Evolutionary conservation across 2,113 vertebrate species (phyloP), one percentile per base, ranked within the genome.

Genomic region (Hippolais icterina): DNA sequence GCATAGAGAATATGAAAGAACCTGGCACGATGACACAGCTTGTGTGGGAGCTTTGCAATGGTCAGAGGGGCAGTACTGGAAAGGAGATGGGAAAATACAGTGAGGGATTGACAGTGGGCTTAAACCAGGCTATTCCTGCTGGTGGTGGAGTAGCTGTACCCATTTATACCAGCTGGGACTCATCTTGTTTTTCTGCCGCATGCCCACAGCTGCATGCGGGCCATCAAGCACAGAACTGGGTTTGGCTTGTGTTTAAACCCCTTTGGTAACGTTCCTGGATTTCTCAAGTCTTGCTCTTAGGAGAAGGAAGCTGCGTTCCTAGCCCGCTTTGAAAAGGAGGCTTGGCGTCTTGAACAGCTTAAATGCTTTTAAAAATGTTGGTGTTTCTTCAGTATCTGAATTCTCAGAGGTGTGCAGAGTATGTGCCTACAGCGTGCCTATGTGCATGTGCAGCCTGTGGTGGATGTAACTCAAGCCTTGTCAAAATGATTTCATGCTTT

Each of bases 151-250:
- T 12, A 77, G 25, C 35, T 83, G 60, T 83, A 15, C 12, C 15
- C 3, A 3, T 78, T 79, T 71, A 4, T 50, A 63, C 8, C 23
- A 53, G 42, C 69, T 81, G 60, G 33, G 64, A 59, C 69, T 83
- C 19, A 2, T n/a, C 54, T 56, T 64, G 31, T 28, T 90, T 83
- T 75, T 79, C 18, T 70, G 33, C 54, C 8, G 5, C 0, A 0
- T 86, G 70, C 59, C 28, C 7, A 5, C 46, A 87, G 87, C 87
- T 84, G 42, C 0, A 1, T 54, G 33, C 0, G 0, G 60, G 31
- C 28, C 76, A 86, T 47, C 0, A 5, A 52, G 39, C 0, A 0
- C 31, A 14, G 64, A 59, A 28, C 39, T 69, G n/a, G 18, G 19
- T 64, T 77, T 89, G 84, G 47, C 74, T 52, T 77, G 15, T 37